A percentile compares a stretch with the other conserved stretches of the same genome.
phyloP scores from a whole-genome alignment of 2,113 vertebrate genomes.

The Zapus hudsonius region DNA sequence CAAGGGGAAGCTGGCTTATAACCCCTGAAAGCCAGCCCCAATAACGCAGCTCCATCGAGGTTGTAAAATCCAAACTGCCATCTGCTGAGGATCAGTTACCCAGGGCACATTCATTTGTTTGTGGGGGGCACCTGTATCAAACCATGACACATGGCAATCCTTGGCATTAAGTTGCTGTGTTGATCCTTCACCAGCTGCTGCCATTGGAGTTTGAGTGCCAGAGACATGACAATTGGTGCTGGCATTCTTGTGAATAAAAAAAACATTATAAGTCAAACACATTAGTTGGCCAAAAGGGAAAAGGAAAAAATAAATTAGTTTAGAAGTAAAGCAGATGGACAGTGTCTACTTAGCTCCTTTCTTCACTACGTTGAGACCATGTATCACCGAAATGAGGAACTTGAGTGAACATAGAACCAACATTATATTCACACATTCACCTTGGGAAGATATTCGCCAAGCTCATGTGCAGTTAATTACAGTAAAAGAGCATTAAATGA shows the following conservation, averaged over 20 bases:
- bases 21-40: too few relatives aligned
- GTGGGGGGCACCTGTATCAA: too few relatives aligned
- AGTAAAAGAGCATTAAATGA: background rate
- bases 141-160: background rate
- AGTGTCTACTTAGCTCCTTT: background rate
- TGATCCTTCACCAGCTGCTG: conserved; percentile 54
- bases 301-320: conserved; percentile 41
- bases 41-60: too few relatives aligned
- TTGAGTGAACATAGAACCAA: conserved; percentile 13
- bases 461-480: background rate
- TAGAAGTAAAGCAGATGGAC: conserved; percentile 35
- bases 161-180: background rate
- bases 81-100: too few relatives aligned
- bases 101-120: too few relatives aligned
- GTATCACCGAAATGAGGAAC: background rate
- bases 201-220: background rate
- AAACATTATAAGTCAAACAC: conserved; percentile 4
- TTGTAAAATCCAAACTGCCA: too few relatives aligned
- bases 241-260: conserved; percentile 21
- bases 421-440: background rate
- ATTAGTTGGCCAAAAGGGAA: background rate
- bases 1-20: too few relatives aligned
- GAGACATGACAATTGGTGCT: background rate
- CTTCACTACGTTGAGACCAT: background rate
- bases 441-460: conserved; percentile 32